phyloP scores from a whole-genome alignment of 1,140 invertebrate species.

The Lasioglossum albipes region DNA sequence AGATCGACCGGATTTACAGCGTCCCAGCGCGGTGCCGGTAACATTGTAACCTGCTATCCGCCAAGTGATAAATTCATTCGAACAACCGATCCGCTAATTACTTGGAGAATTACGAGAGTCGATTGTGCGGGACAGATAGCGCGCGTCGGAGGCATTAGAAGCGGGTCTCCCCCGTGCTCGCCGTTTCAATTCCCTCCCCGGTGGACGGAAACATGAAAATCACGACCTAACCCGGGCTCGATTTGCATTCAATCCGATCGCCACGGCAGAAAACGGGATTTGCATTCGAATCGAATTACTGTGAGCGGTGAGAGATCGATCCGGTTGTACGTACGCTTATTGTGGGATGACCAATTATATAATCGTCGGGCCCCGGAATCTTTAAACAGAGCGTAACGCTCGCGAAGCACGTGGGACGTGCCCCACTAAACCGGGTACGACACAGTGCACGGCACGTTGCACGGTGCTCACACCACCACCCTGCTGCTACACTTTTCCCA shows the following conservation, averaged over 20 bases:
- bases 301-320: slow-evolving; percentile 12
- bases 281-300: neutral
- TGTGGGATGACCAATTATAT: slow-evolving; percentile 13
- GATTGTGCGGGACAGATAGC: neutral
- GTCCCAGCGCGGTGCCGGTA: neutral
- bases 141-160: neutral
- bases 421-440: neutral
- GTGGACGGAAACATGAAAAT: neutral
- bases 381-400: slow-evolving; percentile 16
- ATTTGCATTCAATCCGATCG: slow-evolving; percentile 26
- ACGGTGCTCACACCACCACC: neutral
- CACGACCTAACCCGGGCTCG: neutral
- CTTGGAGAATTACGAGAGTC: neutral
- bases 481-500: slow-evolving; percentile 23
- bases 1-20: no score
- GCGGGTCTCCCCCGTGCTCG: neutral
- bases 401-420: slow-evolving; percentile 29
- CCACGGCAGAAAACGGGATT: slow-evolving; percentile 4
- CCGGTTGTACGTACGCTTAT: no score
- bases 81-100: neutral
- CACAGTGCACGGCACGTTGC: no score
- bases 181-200: neutral
- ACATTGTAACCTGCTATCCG: neutral
- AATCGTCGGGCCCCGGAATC: neutral
- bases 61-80: neutral